Conservation (phyloP, 2,113 vertebrate genomes). For the Opisthocomus hoazin region DNA sequence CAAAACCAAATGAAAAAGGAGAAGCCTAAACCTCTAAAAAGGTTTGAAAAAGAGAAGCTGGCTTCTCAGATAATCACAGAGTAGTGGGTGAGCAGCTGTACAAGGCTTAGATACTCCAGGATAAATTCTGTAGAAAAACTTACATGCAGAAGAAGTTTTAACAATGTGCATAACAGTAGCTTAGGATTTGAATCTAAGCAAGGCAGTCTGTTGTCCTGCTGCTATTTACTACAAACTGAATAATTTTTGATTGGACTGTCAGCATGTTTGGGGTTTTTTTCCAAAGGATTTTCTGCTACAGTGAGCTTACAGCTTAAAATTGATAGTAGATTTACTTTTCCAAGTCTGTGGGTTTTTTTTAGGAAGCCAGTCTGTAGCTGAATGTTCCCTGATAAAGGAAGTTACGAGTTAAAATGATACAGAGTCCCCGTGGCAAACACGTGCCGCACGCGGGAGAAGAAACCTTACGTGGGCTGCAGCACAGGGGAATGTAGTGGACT, state of each 20-base stretch:
- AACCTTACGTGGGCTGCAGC: accelerated
- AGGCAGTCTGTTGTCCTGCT: neutral
- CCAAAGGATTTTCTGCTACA: neutral
- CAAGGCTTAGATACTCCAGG: neutral
- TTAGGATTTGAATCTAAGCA: neutral
- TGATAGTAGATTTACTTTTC: neutral
- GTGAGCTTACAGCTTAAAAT: neutral
- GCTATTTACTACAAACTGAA: neutral
- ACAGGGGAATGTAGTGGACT: neutral
- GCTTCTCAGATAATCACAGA: neutral
- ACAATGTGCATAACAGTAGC: neutral
- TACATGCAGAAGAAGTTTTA: neutral
- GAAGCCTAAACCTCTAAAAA: neutral
- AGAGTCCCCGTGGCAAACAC: neutral
- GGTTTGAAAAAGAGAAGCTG: too few species aligned
- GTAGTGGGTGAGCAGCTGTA: neutral
- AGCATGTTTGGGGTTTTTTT: neutral
- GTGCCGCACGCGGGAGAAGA: accelerated
- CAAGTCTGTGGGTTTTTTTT: neutral
- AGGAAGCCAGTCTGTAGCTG: neutral
- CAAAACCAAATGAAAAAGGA: neutral
- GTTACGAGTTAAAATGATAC: neutral
- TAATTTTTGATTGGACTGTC: neutral
- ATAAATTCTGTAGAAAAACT: neutral
- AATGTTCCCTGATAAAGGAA: neutral